A percentile compares a stretch with the other conserved stretches of the same genome.
Evolutionary conservation across 1,140 invertebrate genomes (phyloP).

Genomic region (Drosophila repleta): DNA sequence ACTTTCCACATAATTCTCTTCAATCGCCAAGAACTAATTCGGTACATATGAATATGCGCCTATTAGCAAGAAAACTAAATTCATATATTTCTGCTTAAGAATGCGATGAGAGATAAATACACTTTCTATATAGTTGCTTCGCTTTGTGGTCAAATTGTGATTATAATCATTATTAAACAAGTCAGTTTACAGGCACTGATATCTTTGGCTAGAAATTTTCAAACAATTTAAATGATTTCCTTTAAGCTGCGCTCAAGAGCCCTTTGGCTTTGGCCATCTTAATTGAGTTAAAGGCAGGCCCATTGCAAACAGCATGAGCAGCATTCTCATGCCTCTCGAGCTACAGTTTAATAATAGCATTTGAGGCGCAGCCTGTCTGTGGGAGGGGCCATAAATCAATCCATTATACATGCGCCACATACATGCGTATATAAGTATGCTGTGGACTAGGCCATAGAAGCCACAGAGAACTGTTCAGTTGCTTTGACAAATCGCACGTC

Average conservation of each 20-base stretch:
- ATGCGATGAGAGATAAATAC: conserved; percentile 30
- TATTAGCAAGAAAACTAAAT: conserved; percentile 72
- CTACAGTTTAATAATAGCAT: conserved; percentile 27
- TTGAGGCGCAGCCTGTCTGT: conserved; percentile 37
- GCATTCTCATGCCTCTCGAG: conserved; percentile 14
- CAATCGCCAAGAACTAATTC: conserved; percentile 56
- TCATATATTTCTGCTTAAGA: conserved; percentile 47
- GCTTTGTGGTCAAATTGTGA: no score
- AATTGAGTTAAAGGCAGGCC: not conserved
- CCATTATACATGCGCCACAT: conserved; percentile 18
- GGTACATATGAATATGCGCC: conserved; percentile 53
- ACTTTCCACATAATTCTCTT: conserved; percentile 34
- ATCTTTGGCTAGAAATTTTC: no score
- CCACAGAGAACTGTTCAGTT: conserved; percentile 29
- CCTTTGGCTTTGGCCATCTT: not conserved
- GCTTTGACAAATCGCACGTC: conserved; percentile 59
- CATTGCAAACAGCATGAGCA: conserved; percentile 16
- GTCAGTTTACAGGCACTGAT: no score
- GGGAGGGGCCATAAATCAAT: conserved; percentile 59
- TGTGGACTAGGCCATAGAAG: conserved; percentile 11
- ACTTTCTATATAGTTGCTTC: conserved; percentile 10
- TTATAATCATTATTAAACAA: no score
- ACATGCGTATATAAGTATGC: conserved; percentile 19
- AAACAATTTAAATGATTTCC: not conserved
- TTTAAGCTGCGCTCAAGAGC: not conserved